Evolutionary conservation across 2,888 invertebrate species (phyloP), one percentile per base, ranked within the genome.

Genomic region (Limnephilus rhombicus): DNA sequence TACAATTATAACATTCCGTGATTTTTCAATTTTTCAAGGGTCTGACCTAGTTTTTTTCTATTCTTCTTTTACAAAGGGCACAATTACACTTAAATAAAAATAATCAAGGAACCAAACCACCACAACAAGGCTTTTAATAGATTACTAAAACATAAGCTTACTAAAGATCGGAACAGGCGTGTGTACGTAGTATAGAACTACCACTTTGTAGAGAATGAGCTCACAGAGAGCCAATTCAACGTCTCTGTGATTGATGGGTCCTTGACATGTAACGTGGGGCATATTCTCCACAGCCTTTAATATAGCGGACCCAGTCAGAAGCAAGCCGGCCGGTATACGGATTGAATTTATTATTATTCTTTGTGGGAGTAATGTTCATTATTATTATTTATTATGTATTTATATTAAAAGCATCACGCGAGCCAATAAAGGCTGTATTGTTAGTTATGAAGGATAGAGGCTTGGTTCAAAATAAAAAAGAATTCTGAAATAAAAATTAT

Each of bases 321-420:
- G 68, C 68, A 24, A n/a, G 68, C 68, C n/a, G 68, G 68, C n/a
- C 24, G n/a, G 68, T 4, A 68, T n/a, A n/a, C 68, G 2, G 68
- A 68, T 24, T 68, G 68, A 68, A 68, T 68, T 68, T 68, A 68
- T 68, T 53, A 53, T 53, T 68, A 68, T 68, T 68, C 68, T 68
- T 68, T 68, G 68, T 68, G 68, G 68, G 9, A 68, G 68, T 24
- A 68, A 68, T 68, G 68, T 68, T 68, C 68, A 68, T 68, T 68
- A 68, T 68, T 68, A 68, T 68, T 68, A 68, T 68, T 68, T 68
- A 68, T 68, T 68, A 68, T 68, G 68, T 68, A 68, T 68, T n/a
- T 68, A 2, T 68, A 68, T 68, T 68, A 68, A 68, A 68, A 68
- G 68, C 68, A 68, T 68, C 68, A 68, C 68, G 68, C 68, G 5